Evolutionary conservation across 2,113 vertebrate genomes (phyloP), one percentile per base, ranked within the genome.

Genomic region (Capreolus pygargus): DNA sequence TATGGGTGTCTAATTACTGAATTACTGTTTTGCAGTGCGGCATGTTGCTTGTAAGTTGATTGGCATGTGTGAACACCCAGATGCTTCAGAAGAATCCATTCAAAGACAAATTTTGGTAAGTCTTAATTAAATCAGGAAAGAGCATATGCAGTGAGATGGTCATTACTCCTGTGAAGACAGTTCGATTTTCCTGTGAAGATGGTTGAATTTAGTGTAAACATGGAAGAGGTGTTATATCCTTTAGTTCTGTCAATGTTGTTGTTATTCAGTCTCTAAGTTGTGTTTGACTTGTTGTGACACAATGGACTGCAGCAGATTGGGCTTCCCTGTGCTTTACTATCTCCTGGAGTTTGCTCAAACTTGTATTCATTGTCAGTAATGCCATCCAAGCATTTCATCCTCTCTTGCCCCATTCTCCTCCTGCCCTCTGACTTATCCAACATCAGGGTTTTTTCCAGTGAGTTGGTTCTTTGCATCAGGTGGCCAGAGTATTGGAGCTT

Each of bases 31-130:
- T 98, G 52, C 98, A 99, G 99, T 99, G 45, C 97, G 98, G 54
- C 99, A 99, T 98, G 98, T 99, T 76, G 99, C 99, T 25, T 99
- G 99, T 98, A 99, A 96, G 82, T 97, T 99, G 98, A 89, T 99
- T 19, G 98, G 94, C 97, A 98, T 98, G 96, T 99, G 98, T 98
- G 99, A 99, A 82, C 94, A 97, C 86, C 98, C 98, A 2, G 91
- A 98, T 98, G 99, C 99, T 98, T 97, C 98, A 2, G 99, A 99
- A 98, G 99, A 98, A 98, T 64, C 96, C 86, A 88, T 99, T 64
- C 98, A 98, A 98, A 99, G 99, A 92, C 99, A 99, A 97, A 99
- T 99, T 98, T 97, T 99, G 99, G 99, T 99, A 99, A 99, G 99
- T 94, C n/a, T 21, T 74, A 91, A 78, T 91, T 97, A 23, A 93